Evolutionary conservation across 2,113 vertebrate species (phyloP), one percentile per base, ranked within the genome.

Genomic region (Proterorhinus semilunaris): DNA sequence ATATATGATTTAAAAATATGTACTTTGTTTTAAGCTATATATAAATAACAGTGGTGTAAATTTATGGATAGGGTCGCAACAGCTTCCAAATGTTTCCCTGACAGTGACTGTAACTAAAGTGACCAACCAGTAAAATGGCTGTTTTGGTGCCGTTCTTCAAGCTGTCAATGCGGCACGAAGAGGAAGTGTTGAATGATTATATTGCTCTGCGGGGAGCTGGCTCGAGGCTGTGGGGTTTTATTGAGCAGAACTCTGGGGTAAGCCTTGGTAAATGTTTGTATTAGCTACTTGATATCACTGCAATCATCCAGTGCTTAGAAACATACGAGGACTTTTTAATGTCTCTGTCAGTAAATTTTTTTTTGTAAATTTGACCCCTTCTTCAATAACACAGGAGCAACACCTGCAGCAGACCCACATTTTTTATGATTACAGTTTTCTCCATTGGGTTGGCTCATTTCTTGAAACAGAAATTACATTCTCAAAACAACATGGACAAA

Each of bases 111-210:
- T 78, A 84, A 80, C 57, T 74, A 71, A 67, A 16, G 55, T 6
- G 66, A 49, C 46, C 53, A 68, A 57, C 65, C 65, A 77, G 65
- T 50, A 74, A 70, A 49, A 58, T 46, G 64, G 62, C 62, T 76
- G 71, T 81, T 75, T 74, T 49, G 84, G 74, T 57, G 57, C 62
- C 70, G 71, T 81, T 76, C 71, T 52, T 84, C 75, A 86, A 75
- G 61, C 58, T 74, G 75, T 82, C 78, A 74, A 64, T 8, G 3
- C 50, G 57, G 76, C 66, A 67, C 66, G 64, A 15, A 5, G 59
- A 74, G 80, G 82, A 88, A 83, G 79, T 71, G 65, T 44, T 59
- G 46, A 69, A 17, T 57, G 68, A 66, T 79, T 77, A 55, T 65
- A 84, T 27, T 51, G 78, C 78, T 47, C 83, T 50, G 8, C 43